Conservation (phyloP, 2,888 invertebrate genomes). For the Luperina testacea region DNA sequence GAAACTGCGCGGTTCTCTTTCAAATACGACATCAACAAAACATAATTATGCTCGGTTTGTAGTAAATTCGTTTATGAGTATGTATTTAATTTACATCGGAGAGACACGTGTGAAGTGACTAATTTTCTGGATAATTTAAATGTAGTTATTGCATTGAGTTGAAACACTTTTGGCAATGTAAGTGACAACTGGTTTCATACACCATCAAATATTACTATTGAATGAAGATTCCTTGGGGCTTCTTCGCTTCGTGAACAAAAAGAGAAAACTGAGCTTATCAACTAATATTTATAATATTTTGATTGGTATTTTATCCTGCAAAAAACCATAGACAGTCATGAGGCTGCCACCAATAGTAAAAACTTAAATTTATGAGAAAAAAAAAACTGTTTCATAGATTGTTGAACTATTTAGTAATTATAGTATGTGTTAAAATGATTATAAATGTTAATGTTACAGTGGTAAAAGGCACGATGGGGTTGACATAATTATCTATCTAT, state of each 20-base stretch:
- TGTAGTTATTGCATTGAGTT: neutral
- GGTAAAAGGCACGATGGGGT: too few relatives aligned
- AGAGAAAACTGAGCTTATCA: neutral
- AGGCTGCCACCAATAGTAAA: neutral
- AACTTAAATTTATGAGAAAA: neutral
- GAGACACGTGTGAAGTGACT: neutral
- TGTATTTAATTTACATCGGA: slow-evolving; percentile 13
- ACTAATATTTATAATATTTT: neutral
- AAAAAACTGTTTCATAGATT: too few relatives aligned
- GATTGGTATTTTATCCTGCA: neutral
- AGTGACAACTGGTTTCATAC: neutral
- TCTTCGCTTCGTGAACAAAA: neutral
- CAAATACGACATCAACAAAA: neutral
- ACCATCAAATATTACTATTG: neutral
- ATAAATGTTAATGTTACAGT: too few relatives aligned
- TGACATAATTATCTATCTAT: too few relatives aligned
- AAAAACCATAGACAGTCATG: neutral
- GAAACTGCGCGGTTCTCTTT: slow-evolving; percentile 5
- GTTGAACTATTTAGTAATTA: too few relatives aligned
- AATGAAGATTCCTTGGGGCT: neutral
- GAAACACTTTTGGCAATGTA: slow-evolving; percentile 10
- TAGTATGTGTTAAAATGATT: too few relatives aligned
- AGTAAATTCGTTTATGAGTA: neutral
- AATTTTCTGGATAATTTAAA: slow-evolving; percentile 10
- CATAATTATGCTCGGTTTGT: neutral